Evolutionary conservation across 2,113 vertebrate species (phyloP).

Genomic region (Nothoprocta pentlandii): DNA sequence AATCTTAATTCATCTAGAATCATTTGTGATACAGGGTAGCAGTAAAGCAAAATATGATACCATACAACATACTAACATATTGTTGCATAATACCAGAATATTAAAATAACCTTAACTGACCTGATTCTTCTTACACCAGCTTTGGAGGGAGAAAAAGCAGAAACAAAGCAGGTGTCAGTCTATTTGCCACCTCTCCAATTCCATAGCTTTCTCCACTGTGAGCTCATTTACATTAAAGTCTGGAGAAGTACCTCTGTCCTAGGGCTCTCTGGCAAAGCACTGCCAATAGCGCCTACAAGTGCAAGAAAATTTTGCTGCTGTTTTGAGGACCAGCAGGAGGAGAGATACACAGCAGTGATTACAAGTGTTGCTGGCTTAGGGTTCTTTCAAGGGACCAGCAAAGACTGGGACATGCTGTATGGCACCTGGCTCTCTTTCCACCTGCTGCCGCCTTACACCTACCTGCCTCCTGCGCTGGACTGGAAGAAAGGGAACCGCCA

Average conservation of each 20-base stretch:
- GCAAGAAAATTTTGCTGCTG: neutral
- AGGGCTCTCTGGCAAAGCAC: neutral
- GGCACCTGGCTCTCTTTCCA: neutral
- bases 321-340: neutral
- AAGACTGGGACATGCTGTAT: neutral
- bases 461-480: neutral
- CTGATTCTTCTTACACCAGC: neutral
- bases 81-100: neutral
- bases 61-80: neutral
- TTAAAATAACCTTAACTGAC: neutral
- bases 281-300: neutral
- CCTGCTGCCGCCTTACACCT: accelerated
- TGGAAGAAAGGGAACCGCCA: neutral
- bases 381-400: neutral
- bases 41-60: neutral
- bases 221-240: neutral
- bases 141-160: neutral
- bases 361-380: neutral
- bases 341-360: too few species aligned
- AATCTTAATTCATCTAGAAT: neutral
- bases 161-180: neutral
- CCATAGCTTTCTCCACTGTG: neutral
- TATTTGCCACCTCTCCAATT: accelerated
- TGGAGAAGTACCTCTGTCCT: neutral
- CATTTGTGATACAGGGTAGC: neutral